Evolutionary conservation across 92 coral and sea anemone genomes (phyloP), one percentile per base, ranked within the genome.

Genomic region (Zoanthus sociatus): DNA sequence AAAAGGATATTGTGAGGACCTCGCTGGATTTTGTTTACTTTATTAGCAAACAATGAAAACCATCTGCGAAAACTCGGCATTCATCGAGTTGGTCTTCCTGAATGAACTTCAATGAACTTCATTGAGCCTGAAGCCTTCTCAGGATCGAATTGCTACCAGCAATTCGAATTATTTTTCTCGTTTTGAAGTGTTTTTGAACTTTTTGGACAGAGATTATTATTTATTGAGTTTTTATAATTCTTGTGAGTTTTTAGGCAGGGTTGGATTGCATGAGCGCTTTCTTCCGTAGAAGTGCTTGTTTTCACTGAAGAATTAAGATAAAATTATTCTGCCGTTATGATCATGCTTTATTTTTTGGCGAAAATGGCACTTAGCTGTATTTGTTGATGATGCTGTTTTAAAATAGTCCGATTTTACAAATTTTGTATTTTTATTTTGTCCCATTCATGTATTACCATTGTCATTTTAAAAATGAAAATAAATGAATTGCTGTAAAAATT

Each of bases 61-160:
- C 26, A 26, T 26, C 26, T 26, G 26, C 51, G 47, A 71, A 71
- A 71, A 71, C 76, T 71, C 76, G 76, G 76, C 76, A 71, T 30
- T 71, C 48, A 71, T 33, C 76, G 51, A 71, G 76, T 71, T 30
- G 76, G 76, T 71, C 76, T 71, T 71, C 48, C 6, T 71, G 76
- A 71, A 71, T 71, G 76, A 71, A 71, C 76, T 71, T 71, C 46
- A 71, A 33, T 71, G 76, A 71, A 71, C 76, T 21, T 71, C 46
- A 71, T 5, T 71, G 76, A 71, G 32, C 4, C 32, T 33, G 76
- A 71, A 71, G 76, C 74, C 74, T 21, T 69, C 74, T 45, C 42
- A 69, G 74, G 44, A 69, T 18, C 37, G 74, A 69, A 69, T 69
- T 69, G 74, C 74, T 69, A 69, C 74, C 47, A 69, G 37, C 37